These are phyloP conservation scores for Pandion haliaetus DNA, from an alignment of 2,113 vertebrate genomes.

Conservation along the genomic window DNA sequence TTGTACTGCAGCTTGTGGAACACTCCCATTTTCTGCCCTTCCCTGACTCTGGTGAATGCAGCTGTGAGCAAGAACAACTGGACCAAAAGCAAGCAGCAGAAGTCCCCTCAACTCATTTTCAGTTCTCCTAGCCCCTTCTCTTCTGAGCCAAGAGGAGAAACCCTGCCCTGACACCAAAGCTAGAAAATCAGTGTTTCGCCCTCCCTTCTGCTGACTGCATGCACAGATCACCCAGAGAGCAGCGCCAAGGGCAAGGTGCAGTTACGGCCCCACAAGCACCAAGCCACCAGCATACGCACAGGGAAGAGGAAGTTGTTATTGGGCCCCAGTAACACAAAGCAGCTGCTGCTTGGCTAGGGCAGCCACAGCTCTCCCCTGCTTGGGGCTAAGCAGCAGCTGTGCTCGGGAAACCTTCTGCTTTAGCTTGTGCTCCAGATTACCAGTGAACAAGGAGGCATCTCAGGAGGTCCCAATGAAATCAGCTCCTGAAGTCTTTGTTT, in stretches of 20 bases:
- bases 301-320: background rate
- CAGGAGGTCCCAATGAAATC: background rate
- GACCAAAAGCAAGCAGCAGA: background rate
- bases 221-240: background rate
- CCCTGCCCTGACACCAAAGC: background rate
- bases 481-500: background rate
- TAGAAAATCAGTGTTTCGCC: background rate
- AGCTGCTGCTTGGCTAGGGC: background rate
- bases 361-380: background rate
- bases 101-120: background rate
- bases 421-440: background rate
- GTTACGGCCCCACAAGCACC: background rate
- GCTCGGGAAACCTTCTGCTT: background rate
- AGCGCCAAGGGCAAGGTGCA: background rate
- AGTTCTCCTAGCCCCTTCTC: background rate
- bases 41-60: background rate
- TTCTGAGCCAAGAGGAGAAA: background rate
- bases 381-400: background rate
- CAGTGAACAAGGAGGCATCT: background rate
- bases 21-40: background rate
- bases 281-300: background rate
- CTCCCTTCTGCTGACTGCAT: background rate
- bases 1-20: background rate
- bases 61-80: background rate
- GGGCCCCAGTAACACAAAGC: background rate